A percentile compares a stretch with the other conserved stretches of the same genome.
Evolutionary conservation across 1,140 invertebrate species (phyloP).

Genomic region (Drosophila ambigua): DNA sequence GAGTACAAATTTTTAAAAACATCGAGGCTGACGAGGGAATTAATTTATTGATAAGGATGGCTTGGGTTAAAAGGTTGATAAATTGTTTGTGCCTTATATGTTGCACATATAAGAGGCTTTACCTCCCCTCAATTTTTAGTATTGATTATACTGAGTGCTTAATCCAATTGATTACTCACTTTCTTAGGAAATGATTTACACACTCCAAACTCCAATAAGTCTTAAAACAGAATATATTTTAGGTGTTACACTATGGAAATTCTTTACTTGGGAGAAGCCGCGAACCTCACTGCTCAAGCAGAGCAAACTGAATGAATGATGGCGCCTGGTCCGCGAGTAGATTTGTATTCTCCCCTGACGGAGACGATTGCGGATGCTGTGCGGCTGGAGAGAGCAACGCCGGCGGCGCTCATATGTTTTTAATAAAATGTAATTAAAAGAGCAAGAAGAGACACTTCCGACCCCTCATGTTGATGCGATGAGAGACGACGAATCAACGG

Average conservation of each 20-base stretch:
- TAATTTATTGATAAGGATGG: constrained; percentile 34
- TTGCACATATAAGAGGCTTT: background rate
- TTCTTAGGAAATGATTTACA: background rate
- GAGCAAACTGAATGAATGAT: constrained; percentile 60
- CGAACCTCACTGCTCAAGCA: constrained; percentile 68
- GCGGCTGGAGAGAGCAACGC: background rate
- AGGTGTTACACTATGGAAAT: constrained; percentile 14
- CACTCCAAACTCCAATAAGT: background rate
- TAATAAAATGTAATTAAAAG: constrained; percentile 67
- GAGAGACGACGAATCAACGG: background rate
- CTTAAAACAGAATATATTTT: too few relatives aligned
- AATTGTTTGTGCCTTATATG: constrained; percentile 34
- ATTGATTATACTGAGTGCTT: too few relatives aligned
- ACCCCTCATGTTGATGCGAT: constrained; percentile 52
- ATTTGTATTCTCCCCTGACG: constrained; percentile 23
- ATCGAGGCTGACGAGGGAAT: background rate
- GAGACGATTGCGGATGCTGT: constrained; percentile 1
- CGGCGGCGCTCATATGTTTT: constrained; percentile 51
- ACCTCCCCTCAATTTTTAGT: background rate
- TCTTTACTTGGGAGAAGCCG: constrained; percentile 10
- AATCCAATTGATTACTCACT: constrained; percentile 18
- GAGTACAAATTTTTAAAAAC: constrained; percentile 19
- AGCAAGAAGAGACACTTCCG: constrained; percentile 10
- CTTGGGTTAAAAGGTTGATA: constrained; percentile 71
- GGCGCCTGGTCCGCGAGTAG: constrained; percentile 34